These are phyloP conservation scores for Diadema setosum DNA, from an alignment of 35 echinoderm and acorn worm species.

Conservation along the genomic window DNA sequence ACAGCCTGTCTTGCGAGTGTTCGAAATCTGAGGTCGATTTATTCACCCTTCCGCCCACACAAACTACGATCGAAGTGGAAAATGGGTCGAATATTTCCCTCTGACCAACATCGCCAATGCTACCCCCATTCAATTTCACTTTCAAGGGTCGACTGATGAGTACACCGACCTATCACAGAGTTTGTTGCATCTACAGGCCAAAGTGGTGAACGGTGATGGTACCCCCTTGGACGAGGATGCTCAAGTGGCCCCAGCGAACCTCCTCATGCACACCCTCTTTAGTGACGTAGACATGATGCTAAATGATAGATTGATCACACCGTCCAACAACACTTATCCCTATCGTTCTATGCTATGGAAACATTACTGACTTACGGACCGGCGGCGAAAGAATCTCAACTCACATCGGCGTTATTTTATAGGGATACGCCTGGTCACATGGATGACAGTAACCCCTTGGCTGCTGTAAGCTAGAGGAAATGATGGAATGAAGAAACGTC, in stretches of 20 bases:
- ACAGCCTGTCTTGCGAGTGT: slow-evolving; percentile 36
- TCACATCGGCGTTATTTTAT: slow-evolving; percentile 19
- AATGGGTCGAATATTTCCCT: slow-evolving; percentile 36
- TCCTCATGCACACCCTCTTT: slow-evolving; percentile 43
- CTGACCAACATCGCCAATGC: slow-evolving; percentile 27
- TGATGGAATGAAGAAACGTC: slow-evolving; percentile 17
- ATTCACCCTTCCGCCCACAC: slow-evolving; percentile 38
- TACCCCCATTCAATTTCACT: slow-evolving; percentile 25
- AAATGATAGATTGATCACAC: slow-evolving; percentile 40
- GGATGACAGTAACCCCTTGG: slow-evolving; percentile 1
- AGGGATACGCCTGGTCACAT: slow-evolving; percentile 36
- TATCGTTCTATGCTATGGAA: slow-evolving; percentile 47
- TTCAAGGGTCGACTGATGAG: slow-evolving; percentile 27
- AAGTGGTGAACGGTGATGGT: not conserved
- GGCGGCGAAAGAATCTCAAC: not conserved
- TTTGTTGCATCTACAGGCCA: not conserved
- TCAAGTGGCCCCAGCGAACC: slow-evolving; percentile 20
- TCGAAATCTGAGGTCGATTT: slow-evolving; percentile 35
- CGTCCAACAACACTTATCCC: slow-evolving; percentile 45
- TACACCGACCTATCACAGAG: slow-evolving; percentile 37
- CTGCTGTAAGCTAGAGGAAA: not conserved
- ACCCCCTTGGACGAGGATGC: not conserved
- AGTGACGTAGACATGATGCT: slow-evolving; percentile 33
- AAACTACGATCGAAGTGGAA: slow-evolving; percentile 19
- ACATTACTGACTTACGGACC: slow-evolving; percentile 25